These are phyloP conservation scores for Agelas oroides DNA, from an alignment of 37 sponge, comb jelly and placozoan genomes.

Conservation along the genomic window DNA sequence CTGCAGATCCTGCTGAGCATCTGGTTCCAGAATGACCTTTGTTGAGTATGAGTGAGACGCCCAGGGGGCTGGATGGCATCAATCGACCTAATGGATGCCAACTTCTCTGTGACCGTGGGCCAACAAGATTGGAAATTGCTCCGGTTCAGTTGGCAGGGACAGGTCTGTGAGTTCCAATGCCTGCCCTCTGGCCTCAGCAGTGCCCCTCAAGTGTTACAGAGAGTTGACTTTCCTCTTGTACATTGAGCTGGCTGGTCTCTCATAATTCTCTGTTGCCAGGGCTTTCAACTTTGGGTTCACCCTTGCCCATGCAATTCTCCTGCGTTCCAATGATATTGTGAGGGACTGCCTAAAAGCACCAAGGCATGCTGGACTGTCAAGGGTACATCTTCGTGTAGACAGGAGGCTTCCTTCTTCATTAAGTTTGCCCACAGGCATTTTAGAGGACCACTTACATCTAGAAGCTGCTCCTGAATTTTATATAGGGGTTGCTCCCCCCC, in stretches of 20 bases:
- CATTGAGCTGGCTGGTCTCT: too few species aligned
- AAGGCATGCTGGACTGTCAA: conserved; percentile 24
- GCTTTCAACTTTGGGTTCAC: conserved; percentile 42
- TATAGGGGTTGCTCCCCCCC: conserved; percentile 34
- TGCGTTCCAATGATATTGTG: conserved; percentile 10
- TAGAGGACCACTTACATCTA: conserved; percentile 25
- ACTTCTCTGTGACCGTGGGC: conserved; percentile 6
- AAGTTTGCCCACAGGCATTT: conserved; percentile 31
- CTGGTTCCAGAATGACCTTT: too few species aligned
- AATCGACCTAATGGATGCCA: conserved; percentile 15
- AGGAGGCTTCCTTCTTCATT: background rate
- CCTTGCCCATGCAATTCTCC: conserved; percentile 35
- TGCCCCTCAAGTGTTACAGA: conserved; percentile 18
- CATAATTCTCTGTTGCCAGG: conserved; percentile 35
- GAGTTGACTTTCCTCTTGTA: too few species aligned
- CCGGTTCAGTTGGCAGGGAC: background rate
- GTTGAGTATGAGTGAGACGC: too few species aligned
- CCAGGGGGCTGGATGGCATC: conserved; percentile 38
- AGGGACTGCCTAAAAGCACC: conserved; percentile 30
- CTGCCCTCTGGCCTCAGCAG: conserved; percentile 38
- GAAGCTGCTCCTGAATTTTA: conserved; percentile 27
- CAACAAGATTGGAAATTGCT: conserved; percentile 11
- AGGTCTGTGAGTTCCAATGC: conserved; percentile 11
- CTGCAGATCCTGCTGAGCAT: too few species aligned
- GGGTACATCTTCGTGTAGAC: conserved; percentile 5